phyloP scores from a whole-genome alignment of 2,113 vertebrate genomes.

The Erythrolamprus reginae region DNA sequence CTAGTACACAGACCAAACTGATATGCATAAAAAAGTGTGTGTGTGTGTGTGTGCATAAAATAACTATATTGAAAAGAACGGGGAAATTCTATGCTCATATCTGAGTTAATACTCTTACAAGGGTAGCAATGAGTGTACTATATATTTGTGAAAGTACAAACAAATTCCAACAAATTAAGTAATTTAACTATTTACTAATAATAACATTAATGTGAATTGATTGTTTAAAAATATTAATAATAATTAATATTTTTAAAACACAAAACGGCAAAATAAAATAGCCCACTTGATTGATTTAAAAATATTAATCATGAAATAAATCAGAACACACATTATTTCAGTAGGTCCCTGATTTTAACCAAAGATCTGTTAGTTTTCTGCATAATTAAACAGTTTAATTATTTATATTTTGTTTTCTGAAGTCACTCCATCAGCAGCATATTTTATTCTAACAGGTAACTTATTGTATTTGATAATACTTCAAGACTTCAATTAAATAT shows the following conservation, averaged over 20 bases:
- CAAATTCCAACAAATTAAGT: not conserved
- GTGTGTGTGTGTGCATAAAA: not conserved
- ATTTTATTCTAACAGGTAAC: not conserved
- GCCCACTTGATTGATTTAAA: not conserved
- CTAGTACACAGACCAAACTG: not conserved
- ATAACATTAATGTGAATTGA: not conserved
- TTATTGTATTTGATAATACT: not conserved
- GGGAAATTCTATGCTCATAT: not conserved
- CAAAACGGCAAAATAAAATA: not conserved
- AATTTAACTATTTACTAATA: not conserved
- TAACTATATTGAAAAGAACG: not conserved
- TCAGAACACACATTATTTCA: not conserved
- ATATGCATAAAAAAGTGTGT: not conserved
- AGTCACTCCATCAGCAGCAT: not conserved
- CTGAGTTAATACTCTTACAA: not conserved
- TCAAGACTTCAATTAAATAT: not conserved
- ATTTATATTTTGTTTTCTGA: not conserved
- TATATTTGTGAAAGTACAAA: not conserved
- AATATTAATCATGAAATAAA: not conserved
- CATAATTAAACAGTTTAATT: not conserved
- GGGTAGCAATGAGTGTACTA: not conserved
- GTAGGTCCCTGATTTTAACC: not conserved
- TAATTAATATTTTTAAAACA: not conserved
- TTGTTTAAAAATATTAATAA: not conserved
- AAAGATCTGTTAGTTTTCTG: not conserved